Conservation (phyloP, 2,797 vertebrate genomes). For the Falco novaeseelandiae region DNA sequence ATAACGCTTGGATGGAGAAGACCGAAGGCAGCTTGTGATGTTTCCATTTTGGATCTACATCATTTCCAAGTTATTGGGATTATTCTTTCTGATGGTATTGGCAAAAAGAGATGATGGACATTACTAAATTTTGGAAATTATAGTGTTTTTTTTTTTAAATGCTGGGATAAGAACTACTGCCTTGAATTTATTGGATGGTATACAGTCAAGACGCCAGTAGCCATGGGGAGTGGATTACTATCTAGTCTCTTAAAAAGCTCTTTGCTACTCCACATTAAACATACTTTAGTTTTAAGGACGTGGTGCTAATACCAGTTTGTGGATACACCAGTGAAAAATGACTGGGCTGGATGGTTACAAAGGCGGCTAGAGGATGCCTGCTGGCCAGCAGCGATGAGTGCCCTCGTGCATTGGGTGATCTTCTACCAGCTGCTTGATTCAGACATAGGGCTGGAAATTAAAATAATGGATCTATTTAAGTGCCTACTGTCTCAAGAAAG, state of each 20-base stretch:
- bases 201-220: constrained; percentile 75
- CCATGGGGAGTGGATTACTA: constrained; percentile 79
- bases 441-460: constrained; percentile 77
- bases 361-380: constrained; percentile 67
- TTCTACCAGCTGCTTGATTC: constrained; percentile 77
- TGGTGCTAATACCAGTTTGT: constrained; percentile 70
- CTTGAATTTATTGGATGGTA: constrained; percentile 74
- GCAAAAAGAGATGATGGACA: constrained; percentile 72
- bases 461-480: constrained; percentile 79
- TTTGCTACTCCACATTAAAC: constrained; percentile 66
- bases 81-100: constrained; percentile 77
- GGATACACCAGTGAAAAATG: constrained; percentile 78
- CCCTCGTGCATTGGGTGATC: constrained; percentile 56
- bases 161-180: constrained; percentile 75
- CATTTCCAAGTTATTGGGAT: constrained; percentile 76
- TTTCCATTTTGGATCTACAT: constrained; percentile 81
- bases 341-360: constrained; percentile 80
- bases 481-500: constrained; percentile 79
- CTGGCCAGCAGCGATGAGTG: constrained; percentile 61
- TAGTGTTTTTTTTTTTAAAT: constrained; percentile 57
- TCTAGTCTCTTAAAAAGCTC: constrained; percentile 67
- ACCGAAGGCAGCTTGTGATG: constrained; percentile 74
- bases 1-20: constrained; percentile 76
- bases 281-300: constrained; percentile 75
- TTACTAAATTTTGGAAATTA: constrained; percentile 80